Percentiles rank a stretch among this genome's conserved stretches.
Evolutionary conservation across 2,113 vertebrate genomes (phyloP).

Genomic region (Conger conger): DNA sequence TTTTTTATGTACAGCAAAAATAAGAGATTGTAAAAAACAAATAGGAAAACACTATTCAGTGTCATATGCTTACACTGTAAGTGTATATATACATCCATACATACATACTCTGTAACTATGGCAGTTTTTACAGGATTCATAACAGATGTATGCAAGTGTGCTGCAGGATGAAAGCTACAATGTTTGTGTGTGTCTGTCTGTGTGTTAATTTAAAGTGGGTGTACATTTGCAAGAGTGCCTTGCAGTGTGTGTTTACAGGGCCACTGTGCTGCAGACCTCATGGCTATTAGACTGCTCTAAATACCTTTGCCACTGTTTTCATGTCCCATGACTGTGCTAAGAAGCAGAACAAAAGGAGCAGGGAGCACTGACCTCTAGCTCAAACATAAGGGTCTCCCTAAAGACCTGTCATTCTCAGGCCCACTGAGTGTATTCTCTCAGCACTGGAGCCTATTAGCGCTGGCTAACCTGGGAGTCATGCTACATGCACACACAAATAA

Average conservation of each 20-base stretch:
- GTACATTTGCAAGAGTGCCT: neutral
- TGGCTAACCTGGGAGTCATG: constrained; percentile 6
- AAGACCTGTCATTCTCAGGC: neutral
- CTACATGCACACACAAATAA: constrained; percentile 20
- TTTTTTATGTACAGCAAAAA: neutral
- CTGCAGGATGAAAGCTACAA: too few species aligned
- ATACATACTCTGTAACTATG: too few species aligned
- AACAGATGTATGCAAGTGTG: neutral
- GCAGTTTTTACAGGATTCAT: neutral
- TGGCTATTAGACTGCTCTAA: constrained; percentile 16
- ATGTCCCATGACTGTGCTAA: constrained; percentile 21
- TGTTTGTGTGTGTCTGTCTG: neutral
- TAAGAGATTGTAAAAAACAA: neutral
- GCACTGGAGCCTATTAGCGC: constrained; percentile 16
- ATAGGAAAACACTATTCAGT: neutral
- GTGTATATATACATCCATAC: too few species aligned
- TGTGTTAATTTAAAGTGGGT: neutral
- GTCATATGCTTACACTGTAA: neutral
- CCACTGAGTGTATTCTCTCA: neutral
- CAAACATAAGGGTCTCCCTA: neutral
- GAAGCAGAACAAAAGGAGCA: neutral
- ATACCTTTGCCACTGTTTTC: neutral
- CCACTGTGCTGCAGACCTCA: constrained; percentile 4
- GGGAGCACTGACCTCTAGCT: neutral
- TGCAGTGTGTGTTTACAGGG: neutral